phyloP scores from a whole-genome alignment of 2,797 vertebrate species.

The Propithecus perrieri region DNA sequence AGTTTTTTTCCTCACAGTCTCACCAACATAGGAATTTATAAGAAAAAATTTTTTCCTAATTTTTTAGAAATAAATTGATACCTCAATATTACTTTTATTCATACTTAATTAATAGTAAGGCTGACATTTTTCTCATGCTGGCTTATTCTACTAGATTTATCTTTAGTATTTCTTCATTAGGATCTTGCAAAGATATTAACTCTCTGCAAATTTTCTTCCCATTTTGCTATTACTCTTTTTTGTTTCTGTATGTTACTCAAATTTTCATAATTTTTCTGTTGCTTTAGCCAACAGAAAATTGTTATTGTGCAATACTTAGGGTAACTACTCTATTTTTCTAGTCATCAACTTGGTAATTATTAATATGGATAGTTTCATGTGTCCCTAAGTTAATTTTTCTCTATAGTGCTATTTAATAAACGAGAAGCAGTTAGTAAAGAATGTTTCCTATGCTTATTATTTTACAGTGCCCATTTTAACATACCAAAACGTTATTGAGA shows the following conservation, averaged over 20 bases:
- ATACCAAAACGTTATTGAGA: neutral
- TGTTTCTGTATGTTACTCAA: neutral
- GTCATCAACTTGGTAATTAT: neutral
- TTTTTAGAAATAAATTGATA: conserved; percentile 20
- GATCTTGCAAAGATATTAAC: neutral
- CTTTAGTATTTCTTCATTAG: neutral
- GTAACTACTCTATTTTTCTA: neutral
- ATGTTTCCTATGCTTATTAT: neutral
- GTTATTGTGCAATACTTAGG: neutral
- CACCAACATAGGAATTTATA: neutral
- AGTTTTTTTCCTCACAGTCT: neutral
- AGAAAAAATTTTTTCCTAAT: neutral
- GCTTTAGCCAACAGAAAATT: conserved; percentile 21
- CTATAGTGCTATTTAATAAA: neutral
- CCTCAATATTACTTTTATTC: neutral
- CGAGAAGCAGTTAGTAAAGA: neutral
- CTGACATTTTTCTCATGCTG: neutral
- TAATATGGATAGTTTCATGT: neutral
- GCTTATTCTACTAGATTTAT: neutral
- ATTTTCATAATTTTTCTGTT: conserved; percentile 5
- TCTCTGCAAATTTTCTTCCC: neutral
- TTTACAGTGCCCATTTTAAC: conserved; percentile 26
- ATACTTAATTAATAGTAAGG: conserved; percentile 18
- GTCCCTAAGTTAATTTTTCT: neutral
- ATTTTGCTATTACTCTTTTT: neutral